phyloP scores from a whole-genome alignment of 2,113 vertebrate genomes.

The Colaptes auratus region DNA sequence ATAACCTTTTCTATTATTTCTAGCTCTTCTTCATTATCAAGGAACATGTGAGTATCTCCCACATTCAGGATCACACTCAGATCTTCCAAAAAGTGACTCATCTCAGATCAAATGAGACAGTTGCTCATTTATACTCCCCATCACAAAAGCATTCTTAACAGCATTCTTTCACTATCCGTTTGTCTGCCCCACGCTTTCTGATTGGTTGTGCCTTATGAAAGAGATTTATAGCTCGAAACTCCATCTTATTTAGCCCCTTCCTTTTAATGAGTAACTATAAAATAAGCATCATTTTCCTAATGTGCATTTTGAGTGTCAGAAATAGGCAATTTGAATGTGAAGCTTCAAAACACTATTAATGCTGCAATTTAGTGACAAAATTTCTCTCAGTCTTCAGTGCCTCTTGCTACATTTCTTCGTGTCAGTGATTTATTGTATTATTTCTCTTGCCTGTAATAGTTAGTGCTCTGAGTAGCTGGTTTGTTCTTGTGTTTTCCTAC shows the following conservation, averaged over 20 bases:
- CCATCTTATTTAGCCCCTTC: conserved; percentile 71
- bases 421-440: conserved; percentile 75
- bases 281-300: conserved; percentile 78
- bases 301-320: conserved; percentile 74
- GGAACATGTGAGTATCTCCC: conserved; percentile 45
- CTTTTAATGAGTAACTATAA: conserved; percentile 75
- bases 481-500: conserved; percentile 70
- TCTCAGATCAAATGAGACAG: conserved; percentile 62
- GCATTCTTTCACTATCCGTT: conserved; percentile 58
- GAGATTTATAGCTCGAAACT: conserved; percentile 68
- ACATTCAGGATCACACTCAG: conserved; percentile 29
- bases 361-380: conserved; percentile 76
- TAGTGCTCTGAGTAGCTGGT: conserved; percentile 38
- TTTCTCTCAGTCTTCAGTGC: conserved; percentile 66
- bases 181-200: conserved; percentile 19
- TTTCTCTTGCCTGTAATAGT: conserved; percentile 67
- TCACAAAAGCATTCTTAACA: conserved; percentile 58
- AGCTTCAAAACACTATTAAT: conserved; percentile 74
- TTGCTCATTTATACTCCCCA: conserved; percentile 66
- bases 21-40: conserved; percentile 71
- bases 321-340: conserved; percentile 75
- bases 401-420: conserved; percentile 72
- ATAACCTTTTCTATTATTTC: conserved; percentile 57
- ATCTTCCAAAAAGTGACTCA: conserved; percentile 68
- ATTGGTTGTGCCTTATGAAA: conserved; percentile 63